These are phyloP conservation scores for Acrobasis repandana DNA, from an alignment of 2,888 invertebrate genomes.

Conservation along the genomic window DNA sequence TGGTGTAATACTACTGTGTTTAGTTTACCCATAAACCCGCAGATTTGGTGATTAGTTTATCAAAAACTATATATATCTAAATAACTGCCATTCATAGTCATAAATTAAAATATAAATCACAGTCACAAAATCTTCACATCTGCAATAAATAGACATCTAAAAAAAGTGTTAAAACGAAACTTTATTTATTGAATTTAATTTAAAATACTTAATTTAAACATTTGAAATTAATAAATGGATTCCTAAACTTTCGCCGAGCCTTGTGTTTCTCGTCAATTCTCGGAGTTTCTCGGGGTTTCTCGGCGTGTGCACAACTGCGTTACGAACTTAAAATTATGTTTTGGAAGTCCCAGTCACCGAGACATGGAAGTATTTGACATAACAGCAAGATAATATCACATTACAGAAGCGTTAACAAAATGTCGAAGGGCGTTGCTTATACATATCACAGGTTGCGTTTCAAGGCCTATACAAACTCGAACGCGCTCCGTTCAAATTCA, in stretches of 20 bases:
- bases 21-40: background rate
- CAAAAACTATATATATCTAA: background rate
- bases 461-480: constrained; percentile 46
- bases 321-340: background rate
- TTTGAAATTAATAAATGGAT: no score
- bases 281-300: background rate
- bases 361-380: constrained; percentile 8
- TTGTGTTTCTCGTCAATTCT: no score
- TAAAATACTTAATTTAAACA: no score
- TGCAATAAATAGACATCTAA: background rate
- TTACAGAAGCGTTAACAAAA: constrained; percentile 34
- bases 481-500: constrained; percentile 33
- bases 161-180: no score
- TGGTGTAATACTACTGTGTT: constrained; percentile 3
- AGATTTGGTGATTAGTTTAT: background rate
- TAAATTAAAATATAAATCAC: background rate
- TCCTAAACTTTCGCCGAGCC: no score
- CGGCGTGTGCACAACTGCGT: background rate
- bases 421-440: constrained; percentile 48
- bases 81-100: background rate
- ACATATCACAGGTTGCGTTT: constrained; percentile 66
- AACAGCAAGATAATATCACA: constrained; percentile 30
- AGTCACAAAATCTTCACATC: background rate
- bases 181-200: no score
- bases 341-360: background rate